Base-by-base conservation (phyloP, 2,113 vertebrate species). In the Hymenochirus boettgeri region DNA sequence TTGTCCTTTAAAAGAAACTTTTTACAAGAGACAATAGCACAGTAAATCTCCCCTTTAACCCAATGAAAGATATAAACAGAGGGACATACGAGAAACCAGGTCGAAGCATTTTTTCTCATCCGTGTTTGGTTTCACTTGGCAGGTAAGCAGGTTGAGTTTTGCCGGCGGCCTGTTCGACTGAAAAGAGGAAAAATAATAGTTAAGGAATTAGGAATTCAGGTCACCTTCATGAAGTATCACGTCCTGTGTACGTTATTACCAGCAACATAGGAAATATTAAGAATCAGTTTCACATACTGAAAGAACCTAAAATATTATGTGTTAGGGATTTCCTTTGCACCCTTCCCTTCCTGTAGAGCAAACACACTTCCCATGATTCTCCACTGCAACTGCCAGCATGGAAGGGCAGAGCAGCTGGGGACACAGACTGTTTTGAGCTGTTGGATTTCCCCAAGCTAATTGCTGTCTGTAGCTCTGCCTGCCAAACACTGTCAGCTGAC, bases 41-140 rank as follows among this genome's bases (percentile, higher is more conserved):
- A n/a, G n/a, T n/a, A n/a, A n/a, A n/a, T n/a, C n/a, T n/a, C n/a
- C n/a, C n/a, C n/a, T n/a, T n/a, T n/a, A n/a, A n/a, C n/a, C n/a
- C n/a, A n/a, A n/a, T n/a, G n/a, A 48, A 48, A 9, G 21, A 48
- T 1, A 21, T 8, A 19, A 21, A 3, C 18, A 31, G 9, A 27
- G 15, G n/a, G 61, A 93, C 96, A 76, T 89, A 99, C 96, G 95
- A 75, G 96, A 97, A 84, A 98, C 97, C 48, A 99, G 84, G 77
- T 98, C 94, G 59, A 99, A 99, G 71, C 95, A 98, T 72, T 97
- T 98, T 83, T 96, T 93, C 82, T 99, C 96, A 76, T 98, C 96
- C 0, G 82, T 55, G n/a, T 93, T 93, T 1, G 96, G 96, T 72
- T 99, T 99, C 76, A 99, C 96, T 75, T 99, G 96, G 79, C 96